Conservation (phyloP, 2,797 vertebrate species). For the Chelonia mydas region DNA sequence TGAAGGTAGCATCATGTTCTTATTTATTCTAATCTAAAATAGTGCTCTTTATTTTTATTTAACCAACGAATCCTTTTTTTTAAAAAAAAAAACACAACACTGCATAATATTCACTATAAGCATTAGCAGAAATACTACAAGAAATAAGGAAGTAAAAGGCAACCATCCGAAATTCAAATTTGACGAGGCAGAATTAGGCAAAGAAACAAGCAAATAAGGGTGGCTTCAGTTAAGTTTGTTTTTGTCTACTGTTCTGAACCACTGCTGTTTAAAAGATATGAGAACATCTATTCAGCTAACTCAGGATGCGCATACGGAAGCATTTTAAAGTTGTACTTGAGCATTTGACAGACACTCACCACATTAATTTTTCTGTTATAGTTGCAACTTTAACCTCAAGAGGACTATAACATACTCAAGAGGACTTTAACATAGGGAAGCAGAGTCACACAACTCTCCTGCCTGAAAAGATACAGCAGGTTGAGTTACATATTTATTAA, state of each 20-base stretch:
- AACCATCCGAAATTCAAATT: background rate
- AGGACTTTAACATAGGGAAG: background rate
- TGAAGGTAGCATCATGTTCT: conserved; percentile 58
- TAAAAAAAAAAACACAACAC: background rate
- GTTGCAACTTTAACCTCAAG: conserved; percentile 19
- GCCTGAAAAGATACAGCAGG: background rate
- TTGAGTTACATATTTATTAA: conserved; percentile 42
- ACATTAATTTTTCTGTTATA: background rate
- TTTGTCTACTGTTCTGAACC: background rate
- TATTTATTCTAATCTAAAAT: conserved; percentile 46
- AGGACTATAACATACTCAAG: background rate
- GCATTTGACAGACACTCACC: background rate
- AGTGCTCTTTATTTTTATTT: conserved; percentile 58
- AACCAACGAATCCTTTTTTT: conserved; percentile 26
- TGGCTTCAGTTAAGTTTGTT: background rate
- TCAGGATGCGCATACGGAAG: background rate
- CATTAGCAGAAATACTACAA: conserved; percentile 9
- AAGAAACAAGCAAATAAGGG: background rate
- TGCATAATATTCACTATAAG: conserved; percentile 43
- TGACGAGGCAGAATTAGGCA: background rate
- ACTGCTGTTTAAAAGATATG: background rate
- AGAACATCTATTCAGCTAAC: background rate
- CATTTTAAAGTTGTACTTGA: background rate
- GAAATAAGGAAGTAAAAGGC: background rate
- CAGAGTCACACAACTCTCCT: background rate